A percentile compares a stretch with the other conserved stretches of the same genome.
These are phyloP conservation scores for Sciurus niger DNA, from an alignment of 2,113 vertebrate genomes.

Conservation along the genomic window DNA sequence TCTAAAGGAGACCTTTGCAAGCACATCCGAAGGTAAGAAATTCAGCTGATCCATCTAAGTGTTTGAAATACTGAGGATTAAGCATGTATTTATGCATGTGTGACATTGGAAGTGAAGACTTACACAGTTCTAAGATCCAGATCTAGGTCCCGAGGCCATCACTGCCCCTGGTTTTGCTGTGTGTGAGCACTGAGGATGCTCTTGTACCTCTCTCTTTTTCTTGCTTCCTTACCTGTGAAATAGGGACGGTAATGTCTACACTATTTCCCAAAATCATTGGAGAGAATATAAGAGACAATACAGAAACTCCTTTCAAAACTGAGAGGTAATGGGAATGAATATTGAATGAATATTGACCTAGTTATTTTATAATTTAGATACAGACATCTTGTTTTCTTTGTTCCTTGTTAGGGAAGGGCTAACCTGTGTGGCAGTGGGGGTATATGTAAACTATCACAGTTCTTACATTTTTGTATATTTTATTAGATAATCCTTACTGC, in stretches of 20 bases:
- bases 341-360: background rate
- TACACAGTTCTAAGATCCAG: background rate
- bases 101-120: background rate
- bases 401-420: background rate
- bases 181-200: background rate
- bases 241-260: background rate
- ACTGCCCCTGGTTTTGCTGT: background rate
- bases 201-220: background rate
- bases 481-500: background rate
- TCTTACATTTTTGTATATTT: background rate
- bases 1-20: constrained; percentile 84
- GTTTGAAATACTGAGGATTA: constrained; percentile 31
- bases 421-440: background rate
- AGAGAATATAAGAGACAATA: background rate
- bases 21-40: constrained; percentile 89
- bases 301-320: background rate
- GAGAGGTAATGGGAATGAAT: background rate
- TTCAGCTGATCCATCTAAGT: constrained; percentile 5
- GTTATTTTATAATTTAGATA: background rate
- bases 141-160: background rate
- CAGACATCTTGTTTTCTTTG: background rate
- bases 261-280: background rate
- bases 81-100: background rate
- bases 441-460: background rate
- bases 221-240: constrained; percentile 6